Evolutionary conservation across 2,113 vertebrate species (phyloP).

Genomic region (Nibea coibor): DNA sequence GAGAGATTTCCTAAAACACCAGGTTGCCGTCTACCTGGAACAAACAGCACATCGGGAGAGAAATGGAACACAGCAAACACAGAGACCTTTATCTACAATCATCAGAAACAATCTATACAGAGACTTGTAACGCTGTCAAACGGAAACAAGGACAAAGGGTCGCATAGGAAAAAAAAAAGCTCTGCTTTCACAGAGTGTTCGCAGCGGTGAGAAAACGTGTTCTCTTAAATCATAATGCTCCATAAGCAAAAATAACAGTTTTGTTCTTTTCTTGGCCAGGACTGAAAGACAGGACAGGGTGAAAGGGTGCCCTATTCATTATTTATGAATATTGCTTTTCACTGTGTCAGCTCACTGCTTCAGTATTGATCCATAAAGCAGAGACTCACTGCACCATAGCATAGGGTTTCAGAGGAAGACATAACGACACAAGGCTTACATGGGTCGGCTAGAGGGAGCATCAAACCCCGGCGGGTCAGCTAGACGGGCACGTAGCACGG

Average conservation of each 20-base stretch:
- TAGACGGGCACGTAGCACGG: neutral
- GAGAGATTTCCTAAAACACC: slow-evolving; percentile 53
- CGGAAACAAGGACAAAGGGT: neutral
- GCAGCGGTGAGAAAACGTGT: neutral
- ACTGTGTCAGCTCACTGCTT: slow-evolving; percentile 86
- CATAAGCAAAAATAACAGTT: slow-evolving; percentile 3
- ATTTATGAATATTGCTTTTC: slow-evolving; percentile 91
- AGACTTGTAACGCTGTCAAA: slow-evolving; percentile 13
- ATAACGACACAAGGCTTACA: slow-evolving; percentile 29
- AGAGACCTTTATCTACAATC: slow-evolving; percentile 16
- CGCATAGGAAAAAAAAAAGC: neutral
- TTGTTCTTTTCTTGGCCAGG: slow-evolving; percentile 54
- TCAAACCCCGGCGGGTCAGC: neutral
- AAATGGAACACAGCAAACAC: slow-evolving; percentile 33
- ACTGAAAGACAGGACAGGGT: slow-evolving; percentile 68
- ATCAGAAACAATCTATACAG: slow-evolving; percentile 35
- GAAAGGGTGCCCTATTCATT: slow-evolving; percentile 84
- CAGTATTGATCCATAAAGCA: slow-evolving; percentile 86
- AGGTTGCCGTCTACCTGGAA: slow-evolving; percentile 44
- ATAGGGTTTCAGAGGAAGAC: slow-evolving; percentile 53
- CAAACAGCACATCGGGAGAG: slow-evolving; percentile 56
- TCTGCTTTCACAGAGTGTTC: neutral
- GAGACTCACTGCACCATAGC: slow-evolving; percentile 55
- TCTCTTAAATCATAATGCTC: slow-evolving; percentile 15
- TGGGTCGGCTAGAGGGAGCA: slow-evolving; percentile 16